A percentile compares a stretch with the other conserved stretches of the same genome.
phyloP scores from a whole-genome alignment of 53 echinoderm and acorn worm genomes.

The Temnopleurus reevesii region DNA sequence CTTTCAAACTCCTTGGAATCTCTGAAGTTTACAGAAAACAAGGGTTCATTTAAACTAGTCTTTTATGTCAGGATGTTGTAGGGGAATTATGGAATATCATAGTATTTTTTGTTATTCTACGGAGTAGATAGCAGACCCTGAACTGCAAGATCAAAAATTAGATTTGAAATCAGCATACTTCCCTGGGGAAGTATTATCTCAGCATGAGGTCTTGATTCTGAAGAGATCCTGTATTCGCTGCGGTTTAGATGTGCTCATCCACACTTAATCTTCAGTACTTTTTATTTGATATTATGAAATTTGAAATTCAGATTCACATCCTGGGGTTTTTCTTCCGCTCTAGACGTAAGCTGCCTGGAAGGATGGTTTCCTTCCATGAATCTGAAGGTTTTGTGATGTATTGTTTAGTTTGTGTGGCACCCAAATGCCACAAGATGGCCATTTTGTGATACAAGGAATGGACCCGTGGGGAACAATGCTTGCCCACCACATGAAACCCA shows the following conservation, averaged over 20 bases:
- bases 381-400: not conserved
- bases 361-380: not conserved
- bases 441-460: not conserved
- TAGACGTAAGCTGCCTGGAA: not conserved
- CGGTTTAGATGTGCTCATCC: not conserved
- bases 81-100: too few species aligned
- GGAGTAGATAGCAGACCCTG: too few species aligned
- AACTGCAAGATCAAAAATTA: too few species aligned
- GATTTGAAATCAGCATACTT: too few species aligned
- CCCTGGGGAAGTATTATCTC: not conserved
- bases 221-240: not conserved
- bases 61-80: too few species aligned
- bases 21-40: too few species aligned
- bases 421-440: conserved; percentile 2
- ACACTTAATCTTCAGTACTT: not conserved
- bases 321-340: not conserved
- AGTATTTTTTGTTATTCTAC: too few species aligned
- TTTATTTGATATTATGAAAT: not conserved
- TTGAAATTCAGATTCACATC: not conserved
- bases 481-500: conserved; percentile 19
- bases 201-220: not conserved
- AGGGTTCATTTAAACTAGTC: too few species aligned
- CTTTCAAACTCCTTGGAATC: not conserved
- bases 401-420: conserved; percentile 22
- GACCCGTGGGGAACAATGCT: conserved; percentile 37